phyloP scores from a whole-genome alignment of 1,140 invertebrate genomes.

The Coelopa frigida region DNA sequence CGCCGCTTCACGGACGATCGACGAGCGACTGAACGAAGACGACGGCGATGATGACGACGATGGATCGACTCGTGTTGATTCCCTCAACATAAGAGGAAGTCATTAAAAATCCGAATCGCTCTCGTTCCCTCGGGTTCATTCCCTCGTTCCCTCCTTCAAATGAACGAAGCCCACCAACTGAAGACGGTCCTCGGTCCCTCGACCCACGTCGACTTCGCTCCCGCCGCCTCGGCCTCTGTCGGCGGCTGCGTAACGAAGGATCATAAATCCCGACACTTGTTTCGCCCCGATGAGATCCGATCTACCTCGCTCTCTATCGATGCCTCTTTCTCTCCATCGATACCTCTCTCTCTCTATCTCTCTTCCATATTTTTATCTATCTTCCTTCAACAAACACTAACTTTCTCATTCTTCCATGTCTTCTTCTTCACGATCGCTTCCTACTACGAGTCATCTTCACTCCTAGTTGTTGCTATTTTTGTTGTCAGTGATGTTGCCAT shows the following conservation, averaged over 20 bases:
- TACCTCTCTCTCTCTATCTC: neutral
- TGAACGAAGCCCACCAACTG: neutral
- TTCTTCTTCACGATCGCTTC: too few species aligned
- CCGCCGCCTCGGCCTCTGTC: neutral
- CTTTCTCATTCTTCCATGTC: too few species aligned
- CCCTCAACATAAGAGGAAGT: constrained; percentile 20
- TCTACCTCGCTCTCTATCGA: constrained; percentile 9
- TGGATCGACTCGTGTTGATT: constrained; percentile 1
- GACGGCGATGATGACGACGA: neutral
- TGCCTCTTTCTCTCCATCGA: neutral
- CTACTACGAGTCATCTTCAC: too few species aligned
- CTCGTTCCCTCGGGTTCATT: too few species aligned
- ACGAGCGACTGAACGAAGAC: too few species aligned
- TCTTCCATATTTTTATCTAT: too few species aligned
- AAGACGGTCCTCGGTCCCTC: neutral
- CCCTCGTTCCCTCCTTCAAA: neutral
- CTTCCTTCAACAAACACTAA: too few species aligned
- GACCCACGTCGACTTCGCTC: neutral
- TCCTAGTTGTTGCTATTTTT: too few species aligned
- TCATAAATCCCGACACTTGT: constrained; percentile 24
- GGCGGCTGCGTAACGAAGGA: constrained; percentile 17
- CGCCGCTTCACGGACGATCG: too few species aligned
- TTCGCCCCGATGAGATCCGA: constrained; percentile 1
- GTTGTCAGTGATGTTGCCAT: too few species aligned
- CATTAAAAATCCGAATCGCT: constrained; percentile 23